These are phyloP conservation scores for Ceratitis capitata DNA, from an alignment of 1,140 invertebrate species.

Conservation along the genomic window DNA sequence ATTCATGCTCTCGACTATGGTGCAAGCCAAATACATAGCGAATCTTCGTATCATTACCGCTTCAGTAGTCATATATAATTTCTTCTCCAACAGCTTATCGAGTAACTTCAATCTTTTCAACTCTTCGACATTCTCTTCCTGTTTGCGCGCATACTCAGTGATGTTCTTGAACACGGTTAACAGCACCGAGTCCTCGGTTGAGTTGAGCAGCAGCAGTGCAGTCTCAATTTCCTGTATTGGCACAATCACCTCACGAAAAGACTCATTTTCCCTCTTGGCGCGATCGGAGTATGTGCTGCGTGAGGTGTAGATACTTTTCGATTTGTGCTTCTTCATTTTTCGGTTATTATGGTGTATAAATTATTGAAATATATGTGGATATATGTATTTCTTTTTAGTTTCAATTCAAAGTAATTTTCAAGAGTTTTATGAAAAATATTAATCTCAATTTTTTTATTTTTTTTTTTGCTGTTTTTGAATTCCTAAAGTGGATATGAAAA, in stretches of 20 bases:
- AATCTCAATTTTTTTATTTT: neutral
- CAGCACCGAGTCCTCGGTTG: slow-evolving; percentile 53
- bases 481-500: too few species aligned
- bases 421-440: neutral
- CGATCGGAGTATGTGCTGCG: slow-evolving; percentile 53
- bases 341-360: neutral
- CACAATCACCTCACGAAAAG: slow-evolving; percentile 51
- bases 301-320: slow-evolving; percentile 53
- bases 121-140: slow-evolving; percentile 50
- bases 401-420: neutral
- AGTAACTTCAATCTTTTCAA: slow-evolving; percentile 48
- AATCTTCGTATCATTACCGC: slow-evolving; percentile 54
- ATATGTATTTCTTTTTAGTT: neutral
- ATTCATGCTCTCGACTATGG: slow-evolving; percentile 50
- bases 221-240: slow-evolving; percentile 50
- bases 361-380: neutral
- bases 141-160: slow-evolving; percentile 53
- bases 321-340: slow-evolving; percentile 49
- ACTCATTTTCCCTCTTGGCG: slow-evolving; percentile 48
- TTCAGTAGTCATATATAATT: slow-evolving; percentile 48
- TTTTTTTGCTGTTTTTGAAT: neutral
- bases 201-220: slow-evolving; percentile 51
- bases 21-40: slow-evolving; percentile 51
- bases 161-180: slow-evolving; percentile 52
- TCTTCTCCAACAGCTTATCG: slow-evolving; percentile 50